These are phyloP conservation scores for Trichonephila clavipes DNA, from an alignment of 1,140 invertebrate genomes.

Conservation along the genomic window DNA sequence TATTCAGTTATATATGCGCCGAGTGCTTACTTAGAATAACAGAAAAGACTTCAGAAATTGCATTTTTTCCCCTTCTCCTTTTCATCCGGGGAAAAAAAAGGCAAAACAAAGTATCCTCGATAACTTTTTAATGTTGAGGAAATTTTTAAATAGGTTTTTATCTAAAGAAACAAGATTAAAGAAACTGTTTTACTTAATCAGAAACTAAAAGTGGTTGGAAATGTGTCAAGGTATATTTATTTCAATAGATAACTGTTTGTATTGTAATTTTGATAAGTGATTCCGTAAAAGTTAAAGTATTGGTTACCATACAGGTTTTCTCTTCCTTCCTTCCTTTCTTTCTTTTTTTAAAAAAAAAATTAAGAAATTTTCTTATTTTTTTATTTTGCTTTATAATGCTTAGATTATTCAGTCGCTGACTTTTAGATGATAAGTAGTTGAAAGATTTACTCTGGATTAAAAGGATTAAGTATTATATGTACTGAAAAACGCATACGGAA, in stretches of 20 bases:
- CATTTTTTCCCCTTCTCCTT: neutral
- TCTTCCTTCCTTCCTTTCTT: neutral
- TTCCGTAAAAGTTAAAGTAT: neutral
- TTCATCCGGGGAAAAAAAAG: neutral
- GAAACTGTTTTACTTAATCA: slow-evolving; percentile 8
- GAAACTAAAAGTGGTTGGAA: neutral
- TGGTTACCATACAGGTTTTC: neutral
- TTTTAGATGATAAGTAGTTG: too few relatives aligned
- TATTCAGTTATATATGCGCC: slow-evolving; percentile 31
- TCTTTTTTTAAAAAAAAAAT: neutral
- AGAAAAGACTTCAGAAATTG: slow-evolving; percentile 39
- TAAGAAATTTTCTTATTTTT: neutral
- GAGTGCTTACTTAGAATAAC: slow-evolving; percentile 3
- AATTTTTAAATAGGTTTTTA: slow-evolving; percentile 34
- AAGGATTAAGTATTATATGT: too few relatives aligned
- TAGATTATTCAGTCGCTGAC: neutral
- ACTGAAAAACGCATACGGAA: too few relatives aligned
- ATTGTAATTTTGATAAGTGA: neutral
- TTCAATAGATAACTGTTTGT: neutral
- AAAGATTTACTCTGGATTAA: too few relatives aligned
- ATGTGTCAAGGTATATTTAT: slow-evolving; percentile 10
- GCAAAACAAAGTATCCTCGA: neutral
- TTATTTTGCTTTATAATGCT: neutral
- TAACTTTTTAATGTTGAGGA: neutral
- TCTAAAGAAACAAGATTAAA: slow-evolving; percentile 1